phyloP scores from a whole-genome alignment of 2,888 invertebrate genomes.

The Cerceris ruficornis region DNA sequence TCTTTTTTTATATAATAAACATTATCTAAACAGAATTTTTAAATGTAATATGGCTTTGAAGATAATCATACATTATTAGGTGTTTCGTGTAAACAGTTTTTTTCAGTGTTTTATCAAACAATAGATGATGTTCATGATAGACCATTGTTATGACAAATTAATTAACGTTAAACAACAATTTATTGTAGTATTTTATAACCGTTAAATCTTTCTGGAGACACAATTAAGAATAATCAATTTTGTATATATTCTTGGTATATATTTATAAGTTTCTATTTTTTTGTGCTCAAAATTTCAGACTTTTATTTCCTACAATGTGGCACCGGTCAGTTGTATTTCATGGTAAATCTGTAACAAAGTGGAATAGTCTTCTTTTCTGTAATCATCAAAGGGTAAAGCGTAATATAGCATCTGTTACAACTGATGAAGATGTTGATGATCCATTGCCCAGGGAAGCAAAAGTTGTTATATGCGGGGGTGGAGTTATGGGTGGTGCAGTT shows the following conservation, averaged over 20 bases:
- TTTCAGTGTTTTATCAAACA: no score
- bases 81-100: no score
- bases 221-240: not conserved
- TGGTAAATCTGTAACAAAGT: slow-evolving; percentile 30
- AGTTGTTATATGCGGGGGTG: slow-evolving; percentile 95
- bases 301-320: slow-evolving; percentile 65
- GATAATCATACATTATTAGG: no score
- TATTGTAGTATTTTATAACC: not conserved
- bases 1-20: no score
- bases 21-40: no score
- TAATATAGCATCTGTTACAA: slow-evolving; percentile 29
- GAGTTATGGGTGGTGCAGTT: slow-evolving; percentile 95
- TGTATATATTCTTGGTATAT: not conserved
- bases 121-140: no score
- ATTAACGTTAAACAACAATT: not conserved
- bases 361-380: slow-evolving; percentile 26
- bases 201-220: slow-evolving; percentile 19
- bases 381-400: slow-evolving; percentile 36
- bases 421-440: slow-evolving; percentile 49
- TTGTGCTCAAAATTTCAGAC: not conserved
- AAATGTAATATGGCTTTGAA: no score
- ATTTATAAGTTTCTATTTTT: no score
- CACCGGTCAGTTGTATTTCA: slow-evolving; percentile 58
- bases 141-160: no score
- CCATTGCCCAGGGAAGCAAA: slow-evolving; percentile 84